Evolutionary conservation across 2,888 invertebrate genomes (phyloP), one percentile per base, ranked within the genome.

Genomic region (Monochamus alternatus): DNA sequence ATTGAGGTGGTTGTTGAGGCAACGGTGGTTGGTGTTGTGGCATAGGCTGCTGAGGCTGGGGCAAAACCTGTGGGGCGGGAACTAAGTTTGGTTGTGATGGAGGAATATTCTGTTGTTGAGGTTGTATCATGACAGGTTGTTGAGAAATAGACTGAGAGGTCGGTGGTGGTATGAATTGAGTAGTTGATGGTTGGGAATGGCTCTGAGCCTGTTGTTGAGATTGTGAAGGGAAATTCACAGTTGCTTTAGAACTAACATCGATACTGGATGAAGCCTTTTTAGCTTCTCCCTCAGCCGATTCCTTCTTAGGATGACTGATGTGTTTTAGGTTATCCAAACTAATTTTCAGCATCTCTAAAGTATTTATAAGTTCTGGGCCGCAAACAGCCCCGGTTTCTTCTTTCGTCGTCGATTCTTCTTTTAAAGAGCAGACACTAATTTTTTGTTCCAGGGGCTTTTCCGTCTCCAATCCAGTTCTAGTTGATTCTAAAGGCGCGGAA

Each of bases 261-360:
- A 83, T 79, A 76, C 81, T 82, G 58, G 85, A 82, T 43, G 84
- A 60, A 60, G 82, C 82, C 79, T 86, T 83, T 74, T 86, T 84
- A 67, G 84, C 76, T 58, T 83, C 84, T 10, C 58, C 65, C 60
- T 83, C 84, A n/a, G 69, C 74, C 1, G 82, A 59, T 9, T 88
- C 87, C 71, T 87, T 87, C 73, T 88, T 87, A 5, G 89, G 90
- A 84, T 91, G 90, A 69, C 84, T 85, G 3, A 90, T 91, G 77
- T 91, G 91, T 43, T 91, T 91, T 73, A 92, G 89, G 78, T 91
- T 91, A 79, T 92, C 91, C 52, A 92, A 84, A 73, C 91, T 91
- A 73, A 91, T 92, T 85, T 92, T 91, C 3, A 92, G 84, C 79
- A 91, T 91, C 78, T 91, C 91, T 55, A 92, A 84, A 0, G 91